A percentile compares a stretch with the other conserved stretches of the same genome.
Evolutionary conservation across 2,113 vertebrate species (phyloP).

Genomic region (Myocastor coypus): DNA sequence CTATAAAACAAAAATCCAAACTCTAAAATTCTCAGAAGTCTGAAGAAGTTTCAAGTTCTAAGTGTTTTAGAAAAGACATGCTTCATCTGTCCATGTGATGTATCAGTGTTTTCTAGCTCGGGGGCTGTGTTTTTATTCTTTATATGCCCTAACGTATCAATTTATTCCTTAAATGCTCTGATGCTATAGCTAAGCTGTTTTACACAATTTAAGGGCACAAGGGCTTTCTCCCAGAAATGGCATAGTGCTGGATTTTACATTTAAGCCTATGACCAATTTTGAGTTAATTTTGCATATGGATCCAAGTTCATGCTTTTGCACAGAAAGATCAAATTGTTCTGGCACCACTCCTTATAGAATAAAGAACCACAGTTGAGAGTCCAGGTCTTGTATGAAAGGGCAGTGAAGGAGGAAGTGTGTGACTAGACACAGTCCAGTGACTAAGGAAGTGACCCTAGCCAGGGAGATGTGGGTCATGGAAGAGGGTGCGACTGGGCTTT

Average conservation of each 20-base stretch:
- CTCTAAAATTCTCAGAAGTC: not conserved
- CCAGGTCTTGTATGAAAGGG: rapidly evolving
- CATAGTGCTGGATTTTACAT: slow-evolving; percentile 12
- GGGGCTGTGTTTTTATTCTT: not conserved
- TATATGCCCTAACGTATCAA: slow-evolving; percentile 5
- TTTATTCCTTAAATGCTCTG: not conserved
- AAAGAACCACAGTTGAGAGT: not conserved
- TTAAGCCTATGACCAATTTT: not conserved
- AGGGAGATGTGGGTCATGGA: not conserved
- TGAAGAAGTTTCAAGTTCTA: not conserved
- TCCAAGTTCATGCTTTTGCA: not conserved
- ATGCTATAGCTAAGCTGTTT: not conserved
- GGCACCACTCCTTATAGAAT: not conserved
- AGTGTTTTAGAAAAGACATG: not conserved
- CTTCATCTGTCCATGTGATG: not conserved
- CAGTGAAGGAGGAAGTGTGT: not conserved
- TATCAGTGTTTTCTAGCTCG: not conserved
- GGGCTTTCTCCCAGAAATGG: not conserved
- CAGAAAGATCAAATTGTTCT: not conserved
- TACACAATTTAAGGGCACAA: not conserved
- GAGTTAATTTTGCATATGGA: slow-evolving; percentile 17
- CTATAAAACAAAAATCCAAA: not conserved
- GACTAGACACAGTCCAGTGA: not conserved
- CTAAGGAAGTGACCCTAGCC: not conserved
- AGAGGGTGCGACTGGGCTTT: not conserved